These are phyloP conservation scores for Bombus superbus DNA, from an alignment of 1,140 invertebrate species.

Conservation along the genomic window DNA sequence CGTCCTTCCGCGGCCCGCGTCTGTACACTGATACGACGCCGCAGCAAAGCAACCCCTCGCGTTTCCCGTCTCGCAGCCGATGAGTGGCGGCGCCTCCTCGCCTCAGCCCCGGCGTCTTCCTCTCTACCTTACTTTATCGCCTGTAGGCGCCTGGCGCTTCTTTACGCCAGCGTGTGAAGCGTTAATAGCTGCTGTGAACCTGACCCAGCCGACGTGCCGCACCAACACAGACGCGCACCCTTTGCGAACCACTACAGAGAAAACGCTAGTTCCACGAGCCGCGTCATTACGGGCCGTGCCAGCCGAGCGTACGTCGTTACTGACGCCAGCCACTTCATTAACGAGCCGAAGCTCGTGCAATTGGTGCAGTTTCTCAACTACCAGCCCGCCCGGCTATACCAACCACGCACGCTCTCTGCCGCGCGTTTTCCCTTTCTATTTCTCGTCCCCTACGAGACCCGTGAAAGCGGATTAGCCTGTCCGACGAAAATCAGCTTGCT, in stretches of 20 bases:
- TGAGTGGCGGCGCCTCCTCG: not conserved
- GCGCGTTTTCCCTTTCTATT: not conserved
- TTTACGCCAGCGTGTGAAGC: conserved; percentile 66
- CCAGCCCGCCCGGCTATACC: not conserved
- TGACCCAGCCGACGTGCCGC: conserved; percentile 58
- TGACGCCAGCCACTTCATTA: conserved; percentile 34
- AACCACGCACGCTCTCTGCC: not conserved
- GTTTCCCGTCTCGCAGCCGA: not conserved
- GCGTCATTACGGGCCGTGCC: conserved; percentile 15
- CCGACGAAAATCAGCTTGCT: not conserved
- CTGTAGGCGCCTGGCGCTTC: conserved; percentile 69
- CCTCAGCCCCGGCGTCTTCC: conserved; percentile 7
- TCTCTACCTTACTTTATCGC: conserved; percentile 69
- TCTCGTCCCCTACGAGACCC: not conserved
- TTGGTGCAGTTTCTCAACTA: not conserved
- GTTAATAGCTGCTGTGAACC: conserved; percentile 76
- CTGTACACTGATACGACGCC: conserved; percentile 31
- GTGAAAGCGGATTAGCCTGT: not conserved
- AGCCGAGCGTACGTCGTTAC: conserved; percentile 10
- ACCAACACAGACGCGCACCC: conserved; percentile 29
- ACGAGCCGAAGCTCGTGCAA: conserved; percentile 13
- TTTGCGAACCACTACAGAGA: not conserved
- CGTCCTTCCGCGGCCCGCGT: conserved; percentile 27
- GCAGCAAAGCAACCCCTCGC: conserved; percentile 24
- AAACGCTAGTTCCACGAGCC: not conserved